Conservation (phyloP, 2,797 vertebrate species). For the Malacoctenus gilli region DNA sequence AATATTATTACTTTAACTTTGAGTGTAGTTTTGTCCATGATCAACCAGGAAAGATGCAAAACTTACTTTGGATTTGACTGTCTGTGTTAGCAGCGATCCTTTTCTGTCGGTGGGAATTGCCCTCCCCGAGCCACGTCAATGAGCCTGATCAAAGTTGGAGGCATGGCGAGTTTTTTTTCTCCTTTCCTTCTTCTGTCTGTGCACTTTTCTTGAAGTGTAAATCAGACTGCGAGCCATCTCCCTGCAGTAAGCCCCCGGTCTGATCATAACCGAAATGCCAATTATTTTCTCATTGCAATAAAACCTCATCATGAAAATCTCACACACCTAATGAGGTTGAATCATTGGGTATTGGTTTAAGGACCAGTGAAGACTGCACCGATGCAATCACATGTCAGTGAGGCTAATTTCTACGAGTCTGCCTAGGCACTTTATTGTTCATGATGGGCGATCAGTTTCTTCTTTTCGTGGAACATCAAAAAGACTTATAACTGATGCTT, state of each 20-base stretch:
- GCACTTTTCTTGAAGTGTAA: slow-evolving; percentile 68
- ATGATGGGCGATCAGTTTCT: slow-evolving; percentile 14
- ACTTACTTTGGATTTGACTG: slow-evolving; percentile 15
- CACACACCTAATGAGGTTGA: slow-evolving; percentile 59
- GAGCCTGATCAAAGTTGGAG: slow-evolving; percentile 64
- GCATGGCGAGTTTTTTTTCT: slow-evolving; percentile 9
- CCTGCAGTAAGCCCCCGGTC: slow-evolving; percentile 50
- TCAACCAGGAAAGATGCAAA: background rate
- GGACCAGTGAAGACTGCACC: slow-evolving; percentile 44
- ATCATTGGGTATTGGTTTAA: slow-evolving; percentile 51
- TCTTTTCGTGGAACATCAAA: slow-evolving; percentile 14
- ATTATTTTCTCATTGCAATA: slow-evolving; percentile 62
- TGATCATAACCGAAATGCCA: slow-evolving; percentile 65
- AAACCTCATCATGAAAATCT: slow-evolving; percentile 54
- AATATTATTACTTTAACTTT: background rate
- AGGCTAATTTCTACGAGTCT: slow-evolving; percentile 50
- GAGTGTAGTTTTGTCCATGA: background rate
- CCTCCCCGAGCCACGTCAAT: slow-evolving; percentile 43
- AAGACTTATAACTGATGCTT: slow-evolving; percentile 6
- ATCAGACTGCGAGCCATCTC: slow-evolving; percentile 68
- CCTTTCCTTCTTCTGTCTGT: slow-evolving; percentile 33
- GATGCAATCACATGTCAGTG: slow-evolving; percentile 53
- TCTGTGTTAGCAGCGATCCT: slow-evolving; percentile 24
- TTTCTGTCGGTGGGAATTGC: slow-evolving; percentile 39
- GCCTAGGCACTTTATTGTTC: slow-evolving; percentile 48